Evolutionary conservation across 2,797 vertebrate species (phyloP).

Genomic region (Glossophaga mutica): DNA sequence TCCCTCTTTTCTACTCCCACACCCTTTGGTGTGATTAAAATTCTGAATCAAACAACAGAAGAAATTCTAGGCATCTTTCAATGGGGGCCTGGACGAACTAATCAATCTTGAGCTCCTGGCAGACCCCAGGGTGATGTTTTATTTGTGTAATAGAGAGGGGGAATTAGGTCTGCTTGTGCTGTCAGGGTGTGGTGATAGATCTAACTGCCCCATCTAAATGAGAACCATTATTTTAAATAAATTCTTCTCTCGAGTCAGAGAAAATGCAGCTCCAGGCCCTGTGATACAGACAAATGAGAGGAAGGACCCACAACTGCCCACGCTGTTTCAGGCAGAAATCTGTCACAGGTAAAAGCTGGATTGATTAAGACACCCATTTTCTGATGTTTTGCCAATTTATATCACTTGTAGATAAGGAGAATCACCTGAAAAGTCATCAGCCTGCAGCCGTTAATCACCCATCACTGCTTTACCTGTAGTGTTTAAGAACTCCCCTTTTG

Average conservation of each 20-base stretch:
- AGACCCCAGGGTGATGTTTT: conserved; percentile 26
- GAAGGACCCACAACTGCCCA: not conserved
- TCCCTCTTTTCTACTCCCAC: not conserved
- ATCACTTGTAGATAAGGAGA: conserved; percentile 3
- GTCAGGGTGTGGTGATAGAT: not conserved
- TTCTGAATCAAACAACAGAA: conserved; percentile 2
- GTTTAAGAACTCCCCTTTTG: not conserved
- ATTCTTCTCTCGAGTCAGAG: not conserved
- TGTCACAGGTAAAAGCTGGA: not conserved
- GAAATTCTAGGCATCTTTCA: not conserved
- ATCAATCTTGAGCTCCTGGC: conserved; percentile 4
- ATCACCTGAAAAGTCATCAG: not conserved
- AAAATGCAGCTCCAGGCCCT: not conserved
- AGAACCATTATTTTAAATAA: conserved; percentile 60
- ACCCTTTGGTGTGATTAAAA: not conserved
- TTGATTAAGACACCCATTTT: conserved; percentile 29
- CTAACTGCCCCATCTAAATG: conserved; percentile 39
- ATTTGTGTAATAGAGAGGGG: conserved; percentile 49
- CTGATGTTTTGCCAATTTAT: not conserved
- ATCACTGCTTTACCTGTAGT: accelerated
- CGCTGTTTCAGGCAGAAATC: not conserved
- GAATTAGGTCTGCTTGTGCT: conserved; percentile 5
- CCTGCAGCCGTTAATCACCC: not conserved
- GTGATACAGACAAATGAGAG: not conserved
- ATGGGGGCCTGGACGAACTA: not conserved